Evolutionary conservation across 2,888 invertebrate species (phyloP), one percentile per base, ranked within the genome.

Genomic region (Tenthredo scrophulariae): DNA sequence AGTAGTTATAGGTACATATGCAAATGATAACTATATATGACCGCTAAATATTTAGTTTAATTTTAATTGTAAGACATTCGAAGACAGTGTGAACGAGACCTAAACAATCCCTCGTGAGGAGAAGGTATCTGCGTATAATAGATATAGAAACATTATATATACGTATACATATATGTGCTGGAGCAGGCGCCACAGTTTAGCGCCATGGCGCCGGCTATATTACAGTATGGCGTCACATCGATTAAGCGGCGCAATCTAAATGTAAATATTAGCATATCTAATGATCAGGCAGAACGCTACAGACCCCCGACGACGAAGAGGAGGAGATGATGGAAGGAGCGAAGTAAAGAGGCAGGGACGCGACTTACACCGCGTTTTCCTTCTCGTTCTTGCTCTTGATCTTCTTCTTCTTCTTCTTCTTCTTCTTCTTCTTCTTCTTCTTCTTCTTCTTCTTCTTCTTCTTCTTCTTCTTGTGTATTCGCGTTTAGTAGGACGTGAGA

Each of bases 241-340:
- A 92, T 92, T 92, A 92, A 92, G 91, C 89, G 90, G 90, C 89
- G 91, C 92, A 92, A 92, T 92, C 92, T 91, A 92, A 92, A 92
- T 92, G 92, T 92, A 92, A 92, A 92, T 92, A 92, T 92, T 92
- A 91, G 91, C 91, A 91, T 92, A 91, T 90, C 90, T 91, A 91
- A 91, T 91, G 92, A 92, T 91, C 89, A 88, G 87, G 90, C 90
- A 88, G 88, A 90, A 90, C 86, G 87, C 86, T 85, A 87, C 85
- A n/a, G 46, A 46, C 29, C 37, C 80, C 37, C 80, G 58, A 80
- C 58, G 62, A 50, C n/a, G 77, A 77, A 18, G 26, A 75, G 33
- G 6, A 54, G n/a, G 18, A 58, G 18, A 13, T 22, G 72, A 40
- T 40, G 72, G 43, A 74, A 43, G 37, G 22, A 22, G 33, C 54